Base-by-base conservation (phyloP, 2,113 vertebrate species). In the Colaptes auratus region DNA sequence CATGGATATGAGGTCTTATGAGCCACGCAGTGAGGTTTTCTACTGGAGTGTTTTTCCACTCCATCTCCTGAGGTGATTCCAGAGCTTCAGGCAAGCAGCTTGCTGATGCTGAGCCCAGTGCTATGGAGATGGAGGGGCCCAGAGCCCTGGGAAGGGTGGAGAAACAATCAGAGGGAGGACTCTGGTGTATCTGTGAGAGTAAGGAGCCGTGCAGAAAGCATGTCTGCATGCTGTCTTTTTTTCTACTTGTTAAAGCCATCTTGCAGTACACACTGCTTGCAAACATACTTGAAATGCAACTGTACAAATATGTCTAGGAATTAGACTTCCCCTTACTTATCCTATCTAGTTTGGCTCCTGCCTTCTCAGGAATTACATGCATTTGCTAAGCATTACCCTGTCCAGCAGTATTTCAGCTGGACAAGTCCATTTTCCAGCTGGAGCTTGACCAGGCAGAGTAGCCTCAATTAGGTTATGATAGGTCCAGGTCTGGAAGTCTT, bases 381-480 rank as follows among this genome's bases (percentile, higher is more conserved):
- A 44, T 89, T 91, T 72, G 50, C 52, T 89, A 58, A 92, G 50
- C 87, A 35, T 75, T 85, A 91, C 75, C 25, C 14, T 76, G 92
- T 70, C 23, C 59, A 76, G 63, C 31, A 46, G 59, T 61, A 55
- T 88, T 93, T 85, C 88, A 89, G 59, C 50, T 85, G 66, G 50
- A 70, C 14, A 46, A 69, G 81, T 82, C 83, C 48, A 27, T 52
- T 95, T 86, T 90, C 63, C 59, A 93, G n/a, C 30, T 90, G 81
- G 48, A 92, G 30, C 65, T 78, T 84, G 66, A 55, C 52, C n/a
- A 52, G 58, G 42, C 48, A 90, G 64, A 60, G 76, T 81, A 85
- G 25, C 28, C 27, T 15, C 25, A 33, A 28, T 15, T 42, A 82
- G 36, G 23, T 93, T 73, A 74, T 18, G 8, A 31, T 36, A 75